Evolutionary conservation across 2,113 vertebrate genomes (phyloP), one percentile per base, ranked within the genome.

Genomic region (Cinclus cinclus): DNA sequence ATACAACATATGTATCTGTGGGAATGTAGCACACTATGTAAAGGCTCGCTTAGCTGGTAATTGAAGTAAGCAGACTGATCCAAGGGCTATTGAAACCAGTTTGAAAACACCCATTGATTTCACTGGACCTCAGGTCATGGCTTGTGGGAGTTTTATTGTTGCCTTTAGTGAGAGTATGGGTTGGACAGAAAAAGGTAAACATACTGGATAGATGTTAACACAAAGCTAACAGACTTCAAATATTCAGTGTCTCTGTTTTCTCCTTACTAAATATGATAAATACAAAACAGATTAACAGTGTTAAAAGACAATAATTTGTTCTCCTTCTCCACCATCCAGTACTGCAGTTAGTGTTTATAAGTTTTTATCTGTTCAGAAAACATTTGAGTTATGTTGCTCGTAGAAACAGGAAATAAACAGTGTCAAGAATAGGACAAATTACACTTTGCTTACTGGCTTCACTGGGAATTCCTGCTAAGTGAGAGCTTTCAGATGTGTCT

Each of bases 101-200:
- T 79, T 95, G 92, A 97, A 95, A 96, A 91, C 89, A 79, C 64
- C 93, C 87, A 91, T 95, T 95, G 93, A 95, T 95, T 94, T 91
- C 75, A 53, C 53, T 4, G 21, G 70, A 87, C 93, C 87, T 89
- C 71, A 89, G 95, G 94, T 95, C 95, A 94, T 82, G 89, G 77
- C 77, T 95, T 91, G 53, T 76, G 74, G 74, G 81, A 87, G 55
- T 91, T 94, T 84, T 81, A 89, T 92, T 95, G 81, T 89, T 95
- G 89, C 75, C 78, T 89, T 89, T 42, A 89, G 83, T 69, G 33
- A 52, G 15, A 84, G 52, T 82, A 50, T 28, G 53, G n/a, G 52
- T n/a, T 85, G 81, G 59, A 76, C 53, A 88, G 80, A 90, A 76
- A 76, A 89, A 95, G 63, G 74, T 94, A 92, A 92, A 97, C 55